A percentile compares a stretch with the other conserved stretches of the same genome.
phyloP scores from a whole-genome alignment of 1,140 invertebrate genomes.

The Temnothorax nylanderi region DNA sequence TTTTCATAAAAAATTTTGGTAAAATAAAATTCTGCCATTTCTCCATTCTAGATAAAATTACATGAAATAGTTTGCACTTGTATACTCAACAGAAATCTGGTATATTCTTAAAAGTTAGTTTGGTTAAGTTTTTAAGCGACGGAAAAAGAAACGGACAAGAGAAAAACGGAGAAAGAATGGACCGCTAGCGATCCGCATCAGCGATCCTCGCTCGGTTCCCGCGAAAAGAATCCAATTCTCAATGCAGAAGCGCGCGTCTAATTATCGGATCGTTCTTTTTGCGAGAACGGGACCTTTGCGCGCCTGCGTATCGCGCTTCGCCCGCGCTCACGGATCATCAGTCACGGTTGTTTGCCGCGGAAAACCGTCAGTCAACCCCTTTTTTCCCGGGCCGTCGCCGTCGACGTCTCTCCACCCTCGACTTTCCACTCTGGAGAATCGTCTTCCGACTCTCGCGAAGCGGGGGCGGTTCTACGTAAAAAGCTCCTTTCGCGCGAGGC shows the following conservation, averaged over 20 bases:
- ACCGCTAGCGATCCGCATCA: not conserved
- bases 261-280: conserved; percentile 51
- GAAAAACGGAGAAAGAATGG: not conserved
- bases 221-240: conserved; percentile 21
- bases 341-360: conserved; percentile 63
- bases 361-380: conserved; percentile 56
- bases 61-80: not conserved
- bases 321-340: conserved; percentile 58
- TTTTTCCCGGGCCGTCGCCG: conserved; percentile 31
- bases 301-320: conserved; percentile 39
- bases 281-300: conserved; percentile 4
- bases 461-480: conserved; percentile 38
- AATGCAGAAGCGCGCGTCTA: conserved; percentile 35
- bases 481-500: conserved; percentile 31
- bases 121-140: not conserved
- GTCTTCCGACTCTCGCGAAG: conserved; percentile 44
- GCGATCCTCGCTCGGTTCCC: not conserved
- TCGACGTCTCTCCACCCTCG: conserved; percentile 42
- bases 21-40: not conserved
- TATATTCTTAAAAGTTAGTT: not conserved
- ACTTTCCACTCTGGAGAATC: conserved; percentile 54
- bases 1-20: not conserved
- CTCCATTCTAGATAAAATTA: not conserved
- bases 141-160: not conserved
- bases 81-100: not conserved